Base-by-base conservation (phyloP, 1,140 invertebrate species). In the Leptopilina boulardi region DNA sequence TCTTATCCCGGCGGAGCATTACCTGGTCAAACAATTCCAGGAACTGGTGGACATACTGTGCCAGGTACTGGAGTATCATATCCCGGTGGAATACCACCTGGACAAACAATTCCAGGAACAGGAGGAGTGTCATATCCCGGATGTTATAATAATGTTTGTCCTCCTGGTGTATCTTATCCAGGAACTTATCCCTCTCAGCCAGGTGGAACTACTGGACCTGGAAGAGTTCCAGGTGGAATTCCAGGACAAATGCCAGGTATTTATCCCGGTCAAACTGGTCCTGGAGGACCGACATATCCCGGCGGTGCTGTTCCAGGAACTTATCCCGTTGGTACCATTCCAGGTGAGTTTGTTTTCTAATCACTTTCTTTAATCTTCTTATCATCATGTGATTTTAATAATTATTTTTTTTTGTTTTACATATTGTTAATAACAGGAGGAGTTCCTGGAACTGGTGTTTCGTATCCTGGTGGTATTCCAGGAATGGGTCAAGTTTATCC, bases 11-110 rank as follows among this genome's bases (percentile, higher is more conserved):
- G 56, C 8, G 56, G 10, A 23, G 13, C 19, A 19, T 8, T 5
- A 21, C 18, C 82, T 74, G 80, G 74, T 30, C 71, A 26, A 26
- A 42, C 42, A 70, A 79, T 54, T 10, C 72, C 71, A 34, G 73
- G 73, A 51, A 56, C 42, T 1, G 34, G 34, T 8, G 34, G 3
- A 9, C 38, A 41, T 5, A 41, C 38, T 4, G 38, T n/a, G n/a
- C n/a, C n/a, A n/a, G n/a, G n/a, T n/a, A n/a, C n/a, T n/a, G n/a
- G n/a, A n/a, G 34, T 38, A 9, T 30, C 34, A 41, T 80, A 75
- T 21, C 73, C 70, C 2, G 82, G 75, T 77, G 77, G 74, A 38
- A 9, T 38, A 30, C 26, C 26, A 47, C 42, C 42, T 47, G 42
- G 42, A n/a, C 42, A 13, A n/a, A 47, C 34, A 38, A 6, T 38